Percentiles rank a stretch among this genome's conserved stretches.
These are phyloP conservation scores for Palythoa grandiflora DNA, from an alignment of 92 coral and sea anemone genomes.

Conservation along the genomic window DNA sequence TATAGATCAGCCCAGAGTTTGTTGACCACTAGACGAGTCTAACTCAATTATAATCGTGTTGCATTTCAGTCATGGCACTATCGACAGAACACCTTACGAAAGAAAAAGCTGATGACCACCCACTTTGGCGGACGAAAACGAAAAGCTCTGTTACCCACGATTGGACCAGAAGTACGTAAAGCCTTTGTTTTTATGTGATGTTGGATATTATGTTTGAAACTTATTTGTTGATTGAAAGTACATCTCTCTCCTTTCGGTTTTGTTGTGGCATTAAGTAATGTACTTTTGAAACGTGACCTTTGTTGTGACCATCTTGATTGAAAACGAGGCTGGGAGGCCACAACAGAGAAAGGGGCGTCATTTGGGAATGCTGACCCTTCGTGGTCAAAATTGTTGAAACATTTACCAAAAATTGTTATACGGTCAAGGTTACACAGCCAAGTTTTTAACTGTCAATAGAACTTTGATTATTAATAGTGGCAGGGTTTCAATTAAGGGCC, in stretches of 20 bases:
- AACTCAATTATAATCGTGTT: background rate
- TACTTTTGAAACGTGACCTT: background rate
- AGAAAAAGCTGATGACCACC: constrained; percentile 76
- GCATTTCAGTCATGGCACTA: constrained; percentile 74
- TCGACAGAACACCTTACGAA: constrained; percentile 78
- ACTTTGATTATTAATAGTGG: too few relatives aligned
- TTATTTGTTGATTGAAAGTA: background rate
- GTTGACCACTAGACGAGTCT: background rate
- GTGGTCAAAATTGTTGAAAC: too few relatives aligned
- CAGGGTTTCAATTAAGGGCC: too few relatives aligned
- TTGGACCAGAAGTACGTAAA: constrained; percentile 36
- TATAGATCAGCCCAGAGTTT: background rate
- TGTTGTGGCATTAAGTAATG: background rate
- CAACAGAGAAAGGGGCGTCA: too few relatives aligned
- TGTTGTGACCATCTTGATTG: too few relatives aligned
- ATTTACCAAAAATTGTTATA: too few relatives aligned
- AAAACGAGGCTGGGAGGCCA: too few relatives aligned
- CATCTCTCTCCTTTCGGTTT: too few relatives aligned
- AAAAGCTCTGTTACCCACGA: constrained; percentile 70
- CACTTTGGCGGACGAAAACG: constrained; percentile 86
- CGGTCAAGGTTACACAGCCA: too few relatives aligned
- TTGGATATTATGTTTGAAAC: background rate
- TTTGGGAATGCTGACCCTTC: too few relatives aligned
- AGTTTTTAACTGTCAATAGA: too few relatives aligned
- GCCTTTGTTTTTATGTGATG: background rate